Evolutionary conservation across 1,140 invertebrate species (phyloP), one percentile per base, ranked within the genome.

Genomic region (Zaprionus inermis): DNA sequence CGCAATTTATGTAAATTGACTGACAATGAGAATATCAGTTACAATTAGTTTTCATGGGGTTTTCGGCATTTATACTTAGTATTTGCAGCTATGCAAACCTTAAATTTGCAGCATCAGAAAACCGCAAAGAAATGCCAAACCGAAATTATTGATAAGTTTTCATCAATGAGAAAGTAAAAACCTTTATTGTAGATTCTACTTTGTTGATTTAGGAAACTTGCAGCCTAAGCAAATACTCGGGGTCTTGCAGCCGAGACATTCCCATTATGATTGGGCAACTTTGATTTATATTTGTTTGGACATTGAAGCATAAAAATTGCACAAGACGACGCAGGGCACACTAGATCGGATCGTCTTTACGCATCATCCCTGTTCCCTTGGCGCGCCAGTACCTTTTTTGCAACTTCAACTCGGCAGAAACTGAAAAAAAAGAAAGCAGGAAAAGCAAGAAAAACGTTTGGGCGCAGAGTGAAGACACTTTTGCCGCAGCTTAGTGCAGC

Each of bases 231-330:
- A 89, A 89, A 88, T 52, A 82, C 7, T 44, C 2, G n/a, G 38
- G n/a, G 16, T n/a, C n/a, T 44, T n/a, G n/a, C 38, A 57, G 34
- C 49, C 22, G 41, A 58, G 32, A 61, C 14, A 61, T 56, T 65
- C 14, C 14, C 51, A 63, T 46, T 66, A 22, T 22, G 3, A 7
- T 59, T 22, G 73, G 46, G 36, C 66, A 72, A 61, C 68, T 89
- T 88, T 88, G 85, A 88, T 88, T 89, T 69, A 89, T 84, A 88
- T 81, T 80, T 88, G 78, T 88, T 88, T 88, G 81, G 84, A 88
- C 84, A 84, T 67, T 78, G 65, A 54, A 66, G 72, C 76, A 79
- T 59, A 74, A 78, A 72, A 83, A 83, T 83, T 72, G 57, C 60
- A 24, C 54, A 65, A 67, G 58, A 60, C 16, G n/a, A 16, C 18